A percentile compares a stretch with the other conserved stretches of the same genome.
phyloP scores from a whole-genome alignment of 2,888 invertebrate genomes.

The Psylliodes chrysocephalus region DNA sequence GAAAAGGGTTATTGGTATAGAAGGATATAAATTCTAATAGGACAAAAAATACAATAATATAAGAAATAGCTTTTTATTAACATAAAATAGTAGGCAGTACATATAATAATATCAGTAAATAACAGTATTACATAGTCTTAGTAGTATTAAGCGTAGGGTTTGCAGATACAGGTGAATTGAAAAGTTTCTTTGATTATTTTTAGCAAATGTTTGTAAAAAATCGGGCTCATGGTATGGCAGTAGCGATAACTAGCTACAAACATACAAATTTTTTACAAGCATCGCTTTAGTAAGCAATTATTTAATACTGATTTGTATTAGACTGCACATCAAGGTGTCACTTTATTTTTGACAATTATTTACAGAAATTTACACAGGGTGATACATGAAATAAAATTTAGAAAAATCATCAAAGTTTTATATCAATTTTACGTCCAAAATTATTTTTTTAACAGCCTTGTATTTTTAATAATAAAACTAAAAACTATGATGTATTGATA shows the following conservation, averaged over 20 bases:
- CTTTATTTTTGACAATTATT: slow-evolving; percentile 35
- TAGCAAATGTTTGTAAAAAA: slow-evolving; percentile 48
- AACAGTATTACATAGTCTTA: slow-evolving; percentile 42
- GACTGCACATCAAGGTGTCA: slow-evolving; percentile 21
- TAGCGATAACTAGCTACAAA: slow-evolving; percentile 37
- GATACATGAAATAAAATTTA: not conserved
- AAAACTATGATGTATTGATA: slow-evolving; percentile 10
- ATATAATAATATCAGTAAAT: slow-evolving; percentile 26
- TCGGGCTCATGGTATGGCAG: slow-evolving; percentile 49
- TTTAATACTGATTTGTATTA: slow-evolving; percentile 36
- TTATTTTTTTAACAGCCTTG: no score
- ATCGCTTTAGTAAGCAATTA: slow-evolving; percentile 38
- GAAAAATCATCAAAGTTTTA: no score
- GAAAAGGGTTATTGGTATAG: no score
- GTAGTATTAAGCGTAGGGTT: slow-evolving; percentile 61
- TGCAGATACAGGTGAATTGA: slow-evolving; percentile 48
- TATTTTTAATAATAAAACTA: not conserved
- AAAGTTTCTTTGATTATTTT: slow-evolving; percentile 27
- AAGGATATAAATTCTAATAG: not conserved
- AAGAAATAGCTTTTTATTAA: slow-evolving; percentile 58
- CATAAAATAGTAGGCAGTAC: slow-evolving; percentile 38
- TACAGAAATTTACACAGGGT: slow-evolving; percentile 20
- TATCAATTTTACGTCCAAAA: no score
- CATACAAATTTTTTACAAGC: slow-evolving; percentile 46
- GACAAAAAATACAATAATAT: slow-evolving; percentile 44